Conservation (phyloP, 2,888 invertebrate species). For the Fragum whitleyi region DNA sequence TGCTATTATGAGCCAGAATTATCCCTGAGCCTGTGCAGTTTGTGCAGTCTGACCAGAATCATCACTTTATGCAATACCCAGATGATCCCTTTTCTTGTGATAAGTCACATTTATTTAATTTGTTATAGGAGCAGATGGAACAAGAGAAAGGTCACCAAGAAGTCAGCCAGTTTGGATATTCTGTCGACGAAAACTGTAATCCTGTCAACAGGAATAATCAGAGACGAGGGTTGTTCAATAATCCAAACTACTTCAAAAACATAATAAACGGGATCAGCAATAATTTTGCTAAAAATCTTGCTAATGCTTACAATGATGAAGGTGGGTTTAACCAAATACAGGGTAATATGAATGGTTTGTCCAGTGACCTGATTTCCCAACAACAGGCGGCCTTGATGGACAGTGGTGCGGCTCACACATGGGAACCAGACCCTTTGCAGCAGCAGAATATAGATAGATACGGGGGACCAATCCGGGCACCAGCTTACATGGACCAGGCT, state of each 20-base stretch:
- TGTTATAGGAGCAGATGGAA: constrained; percentile 3
- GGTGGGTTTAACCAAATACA: neutral
- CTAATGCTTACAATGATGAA: neutral
- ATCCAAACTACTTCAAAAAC: constrained; percentile 4
- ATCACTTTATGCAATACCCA: no score
- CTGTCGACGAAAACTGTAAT: neutral
- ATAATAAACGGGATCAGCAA: neutral
- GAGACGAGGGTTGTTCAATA: neutral
- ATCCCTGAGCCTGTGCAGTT: no score
- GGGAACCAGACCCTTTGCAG: neutral
- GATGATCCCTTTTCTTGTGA: no score
- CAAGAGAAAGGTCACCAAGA: neutral
- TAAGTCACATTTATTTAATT: no score
- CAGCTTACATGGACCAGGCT: neutral
- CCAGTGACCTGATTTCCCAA: neutral
- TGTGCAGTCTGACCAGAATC: no score
- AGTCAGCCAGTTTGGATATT: neutral
- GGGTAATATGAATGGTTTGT: neutral
- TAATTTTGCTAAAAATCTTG: constrained; percentile 4
- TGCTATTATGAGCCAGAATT: no score
- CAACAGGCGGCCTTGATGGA: neutral
- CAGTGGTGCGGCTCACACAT: neutral
- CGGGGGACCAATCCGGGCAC: constrained; percentile 27
- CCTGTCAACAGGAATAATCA: neutral
- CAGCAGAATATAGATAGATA: constrained; percentile 27